These are phyloP conservation scores for Neodiprion fabricii DNA, from an alignment of 1,140 invertebrate species.

Conservation along the genomic window DNA sequence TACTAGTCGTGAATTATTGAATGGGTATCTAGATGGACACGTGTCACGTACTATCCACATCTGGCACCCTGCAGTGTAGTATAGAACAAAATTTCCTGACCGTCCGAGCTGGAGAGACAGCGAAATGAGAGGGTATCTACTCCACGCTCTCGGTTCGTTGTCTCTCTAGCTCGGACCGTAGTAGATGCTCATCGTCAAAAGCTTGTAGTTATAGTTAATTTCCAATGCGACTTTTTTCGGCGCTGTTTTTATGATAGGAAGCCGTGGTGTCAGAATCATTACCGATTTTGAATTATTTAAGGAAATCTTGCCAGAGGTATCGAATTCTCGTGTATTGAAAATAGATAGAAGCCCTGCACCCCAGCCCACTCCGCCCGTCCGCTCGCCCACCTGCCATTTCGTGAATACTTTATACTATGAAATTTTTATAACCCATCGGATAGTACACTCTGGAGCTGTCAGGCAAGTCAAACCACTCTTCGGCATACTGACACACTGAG, in stretches of 20 bases:
- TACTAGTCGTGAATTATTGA: too few species aligned
- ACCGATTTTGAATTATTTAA: background rate
- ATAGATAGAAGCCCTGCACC: background rate
- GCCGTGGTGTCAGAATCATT: background rate
- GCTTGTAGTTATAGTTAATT: too few species aligned
- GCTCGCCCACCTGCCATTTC: background rate
- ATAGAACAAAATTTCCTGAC: too few species aligned
- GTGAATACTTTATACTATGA: slow-evolving; percentile 3
- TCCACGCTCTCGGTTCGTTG: too few species aligned
- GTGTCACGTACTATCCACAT: too few species aligned
- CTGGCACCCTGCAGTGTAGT: too few species aligned
- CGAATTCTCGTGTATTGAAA: slow-evolving; percentile 7
- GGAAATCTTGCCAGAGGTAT: background rate
- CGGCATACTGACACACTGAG: background rate
- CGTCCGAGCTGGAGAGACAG: too few species aligned
- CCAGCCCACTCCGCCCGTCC: background rate
- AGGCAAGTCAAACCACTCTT: background rate
- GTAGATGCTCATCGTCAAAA: too few species aligned
- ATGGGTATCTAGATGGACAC: too few species aligned
- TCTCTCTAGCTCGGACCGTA: too few species aligned
- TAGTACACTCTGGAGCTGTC: slow-evolving; percentile 1
- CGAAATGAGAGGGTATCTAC: too few species aligned
- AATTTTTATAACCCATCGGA: slow-evolving; percentile 4
- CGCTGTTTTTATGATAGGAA: background rate
- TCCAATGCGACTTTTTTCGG: too few species aligned